Percentiles rank a stretch among this genome's conserved stretches.
Evolutionary conservation across 2,797 vertebrate genomes (phyloP).

Genomic region (Catostomus latipinnis): DNA sequence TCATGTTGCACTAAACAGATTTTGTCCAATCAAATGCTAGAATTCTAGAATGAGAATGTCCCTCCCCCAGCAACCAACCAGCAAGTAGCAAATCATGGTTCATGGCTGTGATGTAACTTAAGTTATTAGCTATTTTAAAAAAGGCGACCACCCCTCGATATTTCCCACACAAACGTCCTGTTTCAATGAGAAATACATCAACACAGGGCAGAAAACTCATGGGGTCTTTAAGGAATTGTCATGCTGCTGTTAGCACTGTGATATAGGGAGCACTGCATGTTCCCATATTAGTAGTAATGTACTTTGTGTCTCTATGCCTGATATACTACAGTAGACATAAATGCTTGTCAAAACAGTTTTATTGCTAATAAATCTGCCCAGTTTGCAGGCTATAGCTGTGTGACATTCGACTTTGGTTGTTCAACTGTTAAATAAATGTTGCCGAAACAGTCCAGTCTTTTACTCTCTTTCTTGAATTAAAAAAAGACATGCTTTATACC

Average conservation of each 20-base stretch:
- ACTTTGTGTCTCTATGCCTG: neutral
- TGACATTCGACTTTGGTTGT: neutral
- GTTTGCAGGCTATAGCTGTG: neutral
- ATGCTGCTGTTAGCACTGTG: neutral
- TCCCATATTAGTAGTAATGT: neutral
- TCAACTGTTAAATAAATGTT: conserved; percentile 4
- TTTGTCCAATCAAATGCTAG: too few relatives aligned
- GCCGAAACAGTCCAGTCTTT: neutral
- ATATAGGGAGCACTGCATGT: neutral
- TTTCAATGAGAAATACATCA: too few relatives aligned
- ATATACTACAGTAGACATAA: neutral
- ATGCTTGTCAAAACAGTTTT: neutral
- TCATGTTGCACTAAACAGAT: too few relatives aligned
- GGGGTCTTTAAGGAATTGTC: neutral
- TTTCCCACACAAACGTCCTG: too few relatives aligned
- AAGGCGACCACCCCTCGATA: too few relatives aligned
- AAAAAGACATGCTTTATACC: neutral
- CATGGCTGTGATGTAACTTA: too few relatives aligned
- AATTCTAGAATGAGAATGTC: too few relatives aligned
- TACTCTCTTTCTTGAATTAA: neutral
- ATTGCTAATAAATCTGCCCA: neutral
- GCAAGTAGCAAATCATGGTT: too few relatives aligned
- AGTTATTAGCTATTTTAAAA: too few relatives aligned
- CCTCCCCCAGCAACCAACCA: too few relatives aligned
- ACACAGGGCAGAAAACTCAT: too few relatives aligned